Percentiles rank a stretch among this genome's conserved stretches.
phyloP scores from a whole-genome alignment of 2,888 invertebrate genomes.

The Hemicrepidius hirtus region DNA sequence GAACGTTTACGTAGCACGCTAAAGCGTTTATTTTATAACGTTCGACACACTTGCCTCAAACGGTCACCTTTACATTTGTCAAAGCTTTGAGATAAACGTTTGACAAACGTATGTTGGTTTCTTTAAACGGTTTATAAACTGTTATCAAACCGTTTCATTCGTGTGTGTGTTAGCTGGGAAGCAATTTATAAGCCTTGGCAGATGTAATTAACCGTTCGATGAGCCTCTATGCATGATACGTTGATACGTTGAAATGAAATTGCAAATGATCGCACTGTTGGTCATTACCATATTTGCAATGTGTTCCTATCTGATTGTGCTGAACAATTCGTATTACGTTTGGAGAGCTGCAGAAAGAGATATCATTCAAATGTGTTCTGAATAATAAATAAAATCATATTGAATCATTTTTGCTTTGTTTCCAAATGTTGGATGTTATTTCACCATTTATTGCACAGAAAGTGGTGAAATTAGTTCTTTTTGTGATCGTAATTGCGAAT shows the following conservation, averaged over 20 bases:
- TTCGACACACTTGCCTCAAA: too few species aligned
- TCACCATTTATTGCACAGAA: slow-evolving; percentile 47
- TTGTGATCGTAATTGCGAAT: slow-evolving; percentile 27
- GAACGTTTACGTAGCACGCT: too few species aligned
- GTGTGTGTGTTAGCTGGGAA: too few species aligned
- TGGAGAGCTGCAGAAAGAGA: slow-evolving; percentile 52
- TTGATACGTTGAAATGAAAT: slow-evolving; percentile 49
- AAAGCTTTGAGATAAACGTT: too few species aligned
- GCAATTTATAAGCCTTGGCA: slow-evolving; percentile 43
- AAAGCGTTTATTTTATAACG: too few species aligned
- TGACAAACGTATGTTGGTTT: too few species aligned
- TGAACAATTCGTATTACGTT: slow-evolving; percentile 53
- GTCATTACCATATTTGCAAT: slow-evolving; percentile 54
- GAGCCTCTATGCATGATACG: slow-evolving; percentile 40
- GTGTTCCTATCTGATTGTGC: slow-evolving; percentile 53
- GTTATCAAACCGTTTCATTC: too few species aligned
- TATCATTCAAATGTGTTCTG: slow-evolving; percentile 51
- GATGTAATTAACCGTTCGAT: slow-evolving; percentile 50
- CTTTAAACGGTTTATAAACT: too few species aligned
- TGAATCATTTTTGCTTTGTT: slow-evolving; percentile 49
- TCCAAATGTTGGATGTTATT: slow-evolving; percentile 45
- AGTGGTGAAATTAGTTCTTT: slow-evolving; percentile 38
- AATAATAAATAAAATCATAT: slow-evolving; percentile 51
- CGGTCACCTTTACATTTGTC: too few species aligned
- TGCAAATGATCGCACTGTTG: slow-evolving; percentile 51